Base-by-base conservation (phyloP, 2,888 invertebrate genomes). In the Flexamia atlantica region DNA sequence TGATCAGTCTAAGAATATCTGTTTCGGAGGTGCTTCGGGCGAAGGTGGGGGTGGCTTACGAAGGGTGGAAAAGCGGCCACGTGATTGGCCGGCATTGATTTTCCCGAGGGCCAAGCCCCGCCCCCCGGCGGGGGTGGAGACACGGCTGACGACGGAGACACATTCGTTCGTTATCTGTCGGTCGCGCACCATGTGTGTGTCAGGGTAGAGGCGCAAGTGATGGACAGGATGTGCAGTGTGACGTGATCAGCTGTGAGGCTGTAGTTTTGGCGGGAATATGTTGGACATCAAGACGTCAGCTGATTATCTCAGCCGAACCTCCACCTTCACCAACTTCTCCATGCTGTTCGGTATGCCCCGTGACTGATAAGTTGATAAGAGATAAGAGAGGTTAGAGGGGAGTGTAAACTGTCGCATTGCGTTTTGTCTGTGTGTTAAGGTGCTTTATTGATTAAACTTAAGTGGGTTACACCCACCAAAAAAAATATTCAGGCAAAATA, bases 241-340 rank as follows among this genome's bases (percentile, higher is more conserved):
- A 79, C 79, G 36, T 79, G 50, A 72, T 68, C 72, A 50, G 40
- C 42, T 74, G 46, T 46, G 7, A 12, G 46, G 46, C 46, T 20
- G 23, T 2, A 23, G 14, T 7, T 97, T 97, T 97, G 46, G 46
- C 46, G 53, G 23, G 20, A 23, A 23, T 7, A 97, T 97, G 97
- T 94, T 97, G 92, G 97, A 97, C 93, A 97, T 97, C 90, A 97
- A 97, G 92, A 95, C 95, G 89, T 95, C 97, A 89, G 95, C 97
- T 91, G 97, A 97, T 93, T 97, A 97, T 92, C 93, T 97, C 90
- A 95, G 95, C 92, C 95, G 97, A 92, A 95, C 97, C 90, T 97
- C 97, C 90, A 96, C 97, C 87, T 97, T 97, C 91, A 96, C 97
- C 91, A 97, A 97, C 92, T 96, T 97, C 93, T 97, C 97, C 91